Percentiles rank a stretch among this genome's conserved stretches.
These are phyloP conservation scores for Gobius niger DNA, from an alignment of 2,113 vertebrate species.

Conservation along the genomic window DNA sequence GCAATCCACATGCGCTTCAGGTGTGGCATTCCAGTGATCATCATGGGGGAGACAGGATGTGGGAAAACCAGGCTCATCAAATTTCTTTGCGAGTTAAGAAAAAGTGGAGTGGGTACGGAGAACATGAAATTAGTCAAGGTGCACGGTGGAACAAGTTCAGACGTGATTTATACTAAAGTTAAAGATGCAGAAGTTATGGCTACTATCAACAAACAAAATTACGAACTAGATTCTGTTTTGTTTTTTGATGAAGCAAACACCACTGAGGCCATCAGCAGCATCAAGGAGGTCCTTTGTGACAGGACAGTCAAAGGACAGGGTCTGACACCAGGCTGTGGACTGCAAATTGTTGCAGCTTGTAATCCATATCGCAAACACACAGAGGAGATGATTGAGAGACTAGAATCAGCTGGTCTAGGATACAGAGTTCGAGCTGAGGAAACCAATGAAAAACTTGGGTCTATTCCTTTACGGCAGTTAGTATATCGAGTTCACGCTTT, in stretches of 20 bases:
- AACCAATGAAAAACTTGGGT: conserved; percentile 85
- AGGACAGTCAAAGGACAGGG: conserved; percentile 79
- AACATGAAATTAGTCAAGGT: conserved; percentile 95
- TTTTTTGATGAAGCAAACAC: conserved; percentile 98
- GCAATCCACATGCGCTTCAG: conserved; percentile 96
- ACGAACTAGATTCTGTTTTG: conserved; percentile 85
- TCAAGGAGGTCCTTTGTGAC: conserved; percentile 95
- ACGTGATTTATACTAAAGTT: conserved; percentile 83
- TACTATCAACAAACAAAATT: conserved; percentile 69
- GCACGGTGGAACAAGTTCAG: conserved; percentile 89
- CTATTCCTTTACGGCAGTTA: conserved; percentile 89
- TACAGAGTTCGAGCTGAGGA: conserved; percentile 88
- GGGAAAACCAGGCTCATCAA: conserved; percentile 93
- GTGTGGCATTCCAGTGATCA: conserved; percentile 91
- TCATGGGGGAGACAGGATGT: conserved; percentile 98
- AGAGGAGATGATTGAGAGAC: conserved; percentile 83
- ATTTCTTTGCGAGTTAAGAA: conserved; percentile 85
- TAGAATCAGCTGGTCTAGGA: conserved; percentile 91
- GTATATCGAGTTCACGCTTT: conserved; percentile 95
- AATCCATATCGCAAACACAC: conserved; percentile 95
- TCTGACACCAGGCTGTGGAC: conserved; percentile 71
- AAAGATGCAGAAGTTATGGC: conserved; percentile 81
- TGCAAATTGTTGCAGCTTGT: conserved; percentile 91
- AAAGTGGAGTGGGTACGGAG: conserved; percentile 65
- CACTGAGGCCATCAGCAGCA: conserved; percentile 89